Percentiles rank a stretch among this genome's conserved stretches.
Evolutionary conservation across 2,797 vertebrate species (phyloP).

Genomic region (Bradypus variegatus): DNA sequence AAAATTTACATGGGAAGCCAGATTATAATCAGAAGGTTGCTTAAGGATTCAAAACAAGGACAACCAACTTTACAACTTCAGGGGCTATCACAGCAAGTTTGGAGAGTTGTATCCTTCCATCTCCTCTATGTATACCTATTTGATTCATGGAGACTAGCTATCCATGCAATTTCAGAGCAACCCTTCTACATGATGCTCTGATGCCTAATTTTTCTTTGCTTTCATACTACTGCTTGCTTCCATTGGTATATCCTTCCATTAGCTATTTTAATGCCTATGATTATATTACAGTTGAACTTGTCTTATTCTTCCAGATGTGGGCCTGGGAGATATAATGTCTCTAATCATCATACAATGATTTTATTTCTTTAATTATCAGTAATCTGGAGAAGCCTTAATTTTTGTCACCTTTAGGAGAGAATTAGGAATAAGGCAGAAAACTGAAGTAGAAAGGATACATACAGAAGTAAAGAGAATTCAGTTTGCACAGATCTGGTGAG

Average conservation of each 20-base stretch:
- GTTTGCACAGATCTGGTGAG: background rate
- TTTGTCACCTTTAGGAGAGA: background rate
- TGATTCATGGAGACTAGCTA: background rate
- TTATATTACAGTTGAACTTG: background rate
- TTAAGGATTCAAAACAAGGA: background rate
- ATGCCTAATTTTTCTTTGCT: background rate
- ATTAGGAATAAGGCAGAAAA: background rate
- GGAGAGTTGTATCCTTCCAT: background rate
- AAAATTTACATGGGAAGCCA: background rate
- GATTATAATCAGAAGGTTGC: background rate
- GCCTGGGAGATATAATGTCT: conserved; percentile 6
- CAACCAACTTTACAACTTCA: background rate
- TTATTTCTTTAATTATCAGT: conserved; percentile 28
- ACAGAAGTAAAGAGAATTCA: background rate
- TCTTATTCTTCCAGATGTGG: conserved; percentile 29
- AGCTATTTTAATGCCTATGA: background rate
- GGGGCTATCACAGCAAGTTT: background rate
- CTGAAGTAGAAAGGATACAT: background rate
- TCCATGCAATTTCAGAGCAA: background rate
- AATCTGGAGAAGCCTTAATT: background rate
- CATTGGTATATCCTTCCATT: background rate
- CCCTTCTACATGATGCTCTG: background rate
- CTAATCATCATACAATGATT: conserved; percentile 25
- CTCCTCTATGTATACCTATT: background rate
- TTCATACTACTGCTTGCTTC: background rate